These are phyloP conservation scores for Orius insidiosus DNA, from an alignment of 1,140 invertebrate genomes.

Conservation along the genomic window DNA sequence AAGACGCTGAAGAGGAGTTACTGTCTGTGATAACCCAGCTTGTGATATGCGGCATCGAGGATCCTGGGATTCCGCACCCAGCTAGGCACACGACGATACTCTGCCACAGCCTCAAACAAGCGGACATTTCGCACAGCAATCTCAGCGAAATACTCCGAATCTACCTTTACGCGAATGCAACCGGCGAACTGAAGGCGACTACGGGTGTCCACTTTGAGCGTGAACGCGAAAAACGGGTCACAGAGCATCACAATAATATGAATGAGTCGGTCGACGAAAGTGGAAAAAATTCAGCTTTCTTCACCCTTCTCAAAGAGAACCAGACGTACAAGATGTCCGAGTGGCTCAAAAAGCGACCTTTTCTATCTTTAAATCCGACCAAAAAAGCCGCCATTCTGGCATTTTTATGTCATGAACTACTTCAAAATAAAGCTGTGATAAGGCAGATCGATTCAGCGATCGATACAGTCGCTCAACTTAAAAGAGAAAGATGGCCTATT, in stretches of 20 bases:
- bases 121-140: conserved; percentile 78
- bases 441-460: conserved; percentile 59
- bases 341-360: conserved; percentile 59
- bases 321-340: conserved; percentile 56
- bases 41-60: conserved; percentile 79
- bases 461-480: conserved; percentile 53
- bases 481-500: conserved; percentile 61
- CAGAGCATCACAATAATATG: conserved; percentile 60
- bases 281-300: conserved; percentile 58
- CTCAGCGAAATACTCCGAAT: conserved; percentile 83
- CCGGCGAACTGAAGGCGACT: conserved; percentile 64
- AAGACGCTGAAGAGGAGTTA: conserved; percentile 70
- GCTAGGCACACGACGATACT: conserved; percentile 69
- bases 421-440: conserved; percentile 78
- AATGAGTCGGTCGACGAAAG: conserved; percentile 38
- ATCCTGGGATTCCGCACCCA: conserved; percentile 83
- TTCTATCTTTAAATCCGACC: conserved; percentile 67
- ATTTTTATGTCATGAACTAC: conserved; percentile 82
- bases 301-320: conserved; percentile 55
- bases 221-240: conserved; percentile 53
- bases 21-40: conserved; percentile 76
- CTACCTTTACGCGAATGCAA: conserved; percentile 71
- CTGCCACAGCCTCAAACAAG: conserved; percentile 76
- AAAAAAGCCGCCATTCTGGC: conserved; percentile 74
- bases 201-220: conserved; percentile 59